These are phyloP conservation scores for Arrhamphus sclerolepis DNA, from an alignment of 2,797 vertebrate species.

Conservation along the genomic window DNA sequence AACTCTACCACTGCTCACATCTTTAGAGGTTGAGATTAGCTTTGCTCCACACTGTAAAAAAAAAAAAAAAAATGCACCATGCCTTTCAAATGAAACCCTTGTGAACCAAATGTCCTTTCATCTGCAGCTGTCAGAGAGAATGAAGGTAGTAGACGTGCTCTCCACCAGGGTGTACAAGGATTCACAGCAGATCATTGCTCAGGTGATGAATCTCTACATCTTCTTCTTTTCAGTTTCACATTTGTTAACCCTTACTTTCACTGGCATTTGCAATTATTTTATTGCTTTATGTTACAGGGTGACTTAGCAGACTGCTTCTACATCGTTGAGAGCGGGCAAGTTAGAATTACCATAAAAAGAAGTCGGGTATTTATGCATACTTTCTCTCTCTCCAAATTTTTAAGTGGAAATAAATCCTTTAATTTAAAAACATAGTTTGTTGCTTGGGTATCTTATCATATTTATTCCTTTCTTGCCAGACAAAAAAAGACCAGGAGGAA, in stretches of 20 bases:
- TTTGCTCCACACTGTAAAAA: background rate
- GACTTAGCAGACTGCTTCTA: constrained; percentile 97
- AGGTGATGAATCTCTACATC: constrained; percentile 79
- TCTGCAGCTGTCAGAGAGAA: constrained; percentile 93
- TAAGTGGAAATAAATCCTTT: background rate
- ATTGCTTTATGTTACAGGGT: constrained; percentile 79
- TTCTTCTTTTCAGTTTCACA: constrained; percentile 1
- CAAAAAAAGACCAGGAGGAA: constrained; percentile 83
- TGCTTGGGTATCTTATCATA: background rate
- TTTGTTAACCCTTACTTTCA: background rate
- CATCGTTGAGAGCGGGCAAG: constrained; percentile 98
- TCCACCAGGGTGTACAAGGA: constrained; percentile 91
- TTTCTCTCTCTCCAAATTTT: background rate
- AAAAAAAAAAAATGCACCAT: background rate
- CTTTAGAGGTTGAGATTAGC: constrained; percentile 88
- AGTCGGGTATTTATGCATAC: constrained; percentile 84
- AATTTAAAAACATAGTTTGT: background rate
- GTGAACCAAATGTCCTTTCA: constrained; percentile 25
- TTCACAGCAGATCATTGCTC: constrained; percentile 97
- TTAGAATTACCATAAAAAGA: constrained; percentile 96
- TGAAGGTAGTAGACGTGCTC: constrained; percentile 98
- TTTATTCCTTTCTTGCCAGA: constrained; percentile 61
- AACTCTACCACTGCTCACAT: constrained; percentile 96
- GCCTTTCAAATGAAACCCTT: constrained; percentile 11
- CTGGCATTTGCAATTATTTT: background rate